Evolutionary conservation across 2,888 invertebrate genomes (phyloP).

Genomic region (Philopedon plagiatum): DNA sequence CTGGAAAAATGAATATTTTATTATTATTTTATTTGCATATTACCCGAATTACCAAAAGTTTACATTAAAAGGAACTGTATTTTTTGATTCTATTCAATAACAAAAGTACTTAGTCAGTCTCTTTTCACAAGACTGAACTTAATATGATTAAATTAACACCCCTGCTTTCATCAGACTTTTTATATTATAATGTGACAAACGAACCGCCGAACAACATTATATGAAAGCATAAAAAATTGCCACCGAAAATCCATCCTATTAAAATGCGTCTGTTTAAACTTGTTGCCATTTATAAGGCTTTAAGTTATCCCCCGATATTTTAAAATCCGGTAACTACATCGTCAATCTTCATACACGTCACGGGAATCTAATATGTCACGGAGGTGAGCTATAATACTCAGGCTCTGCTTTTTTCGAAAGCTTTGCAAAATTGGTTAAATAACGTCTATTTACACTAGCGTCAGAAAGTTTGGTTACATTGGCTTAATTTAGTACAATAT

Average conservation of each 20-base stretch:
- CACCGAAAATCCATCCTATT: slow-evolving; percentile 39
- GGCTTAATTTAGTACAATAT: too few species aligned
- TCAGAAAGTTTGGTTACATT: neutral
- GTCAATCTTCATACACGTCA: slow-evolving; percentile 50
- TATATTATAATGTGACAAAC: slow-evolving; percentile 22
- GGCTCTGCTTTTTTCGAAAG: neutral
- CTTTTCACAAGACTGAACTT: too few species aligned
- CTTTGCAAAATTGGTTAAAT: neutral
- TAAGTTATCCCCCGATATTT: slow-evolving; percentile 56
- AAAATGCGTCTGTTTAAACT: slow-evolving; percentile 54
- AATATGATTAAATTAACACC: neutral
- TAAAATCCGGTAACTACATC: slow-evolving; percentile 54
- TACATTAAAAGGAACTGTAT: too few species aligned
- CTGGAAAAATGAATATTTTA: too few species aligned
- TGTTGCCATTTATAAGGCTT: slow-evolving; percentile 60
- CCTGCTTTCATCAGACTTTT: neutral
- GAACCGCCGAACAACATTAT: slow-evolving; percentile 44
- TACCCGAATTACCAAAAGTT: too few species aligned
- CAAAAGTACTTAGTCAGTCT: too few species aligned
- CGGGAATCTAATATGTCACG: slow-evolving; percentile 42
- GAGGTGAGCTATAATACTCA: slow-evolving; percentile 36
- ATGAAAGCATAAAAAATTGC: slow-evolving; percentile 39
- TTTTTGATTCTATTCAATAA: too few species aligned
- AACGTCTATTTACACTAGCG: neutral
- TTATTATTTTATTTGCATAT: too few species aligned